Evolutionary conservation across 2,797 vertebrate genomes (phyloP).

Genomic region (Rhincodon typus): DNA sequence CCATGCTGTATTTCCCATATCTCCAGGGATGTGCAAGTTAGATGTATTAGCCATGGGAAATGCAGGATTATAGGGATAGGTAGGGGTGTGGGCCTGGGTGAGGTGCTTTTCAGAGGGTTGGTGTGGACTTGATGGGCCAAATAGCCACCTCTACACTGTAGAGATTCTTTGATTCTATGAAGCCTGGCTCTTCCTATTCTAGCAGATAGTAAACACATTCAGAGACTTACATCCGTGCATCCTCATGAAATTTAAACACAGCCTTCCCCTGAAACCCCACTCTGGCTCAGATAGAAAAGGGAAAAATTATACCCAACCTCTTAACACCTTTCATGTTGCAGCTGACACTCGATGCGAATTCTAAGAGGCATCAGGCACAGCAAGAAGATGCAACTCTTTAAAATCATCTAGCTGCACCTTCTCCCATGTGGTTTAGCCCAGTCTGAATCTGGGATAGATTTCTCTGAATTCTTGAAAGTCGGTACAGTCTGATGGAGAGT

Average conservation of each 20-base stretch:
- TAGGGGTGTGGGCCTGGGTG: too few species aligned
- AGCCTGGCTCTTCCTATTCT: neutral
- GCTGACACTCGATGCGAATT: neutral
- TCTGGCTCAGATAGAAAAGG: neutral
- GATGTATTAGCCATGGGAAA: too few species aligned
- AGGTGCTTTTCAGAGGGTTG: too few species aligned
- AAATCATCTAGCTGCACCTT: neutral
- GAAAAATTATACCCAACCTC: neutral
- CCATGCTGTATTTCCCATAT: too few species aligned
- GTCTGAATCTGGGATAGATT: neutral
- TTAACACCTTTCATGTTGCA: neutral
- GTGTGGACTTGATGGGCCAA: too few species aligned
- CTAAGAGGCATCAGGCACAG: neutral
- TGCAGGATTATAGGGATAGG: too few species aligned
- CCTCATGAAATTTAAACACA: neutral
- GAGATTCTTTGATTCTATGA: too few species aligned
- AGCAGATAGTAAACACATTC: neutral
- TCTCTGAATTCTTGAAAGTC: neutral
- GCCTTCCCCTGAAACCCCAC: neutral
- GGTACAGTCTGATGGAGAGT: neutral
- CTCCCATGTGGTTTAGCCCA: neutral
- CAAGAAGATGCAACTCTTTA: neutral
- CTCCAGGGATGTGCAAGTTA: too few species aligned
- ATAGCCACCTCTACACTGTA: too few species aligned
- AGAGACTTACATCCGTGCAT: neutral